Conservation (phyloP, 2,888 invertebrate genomes). For the Meta bourneti region DNA sequence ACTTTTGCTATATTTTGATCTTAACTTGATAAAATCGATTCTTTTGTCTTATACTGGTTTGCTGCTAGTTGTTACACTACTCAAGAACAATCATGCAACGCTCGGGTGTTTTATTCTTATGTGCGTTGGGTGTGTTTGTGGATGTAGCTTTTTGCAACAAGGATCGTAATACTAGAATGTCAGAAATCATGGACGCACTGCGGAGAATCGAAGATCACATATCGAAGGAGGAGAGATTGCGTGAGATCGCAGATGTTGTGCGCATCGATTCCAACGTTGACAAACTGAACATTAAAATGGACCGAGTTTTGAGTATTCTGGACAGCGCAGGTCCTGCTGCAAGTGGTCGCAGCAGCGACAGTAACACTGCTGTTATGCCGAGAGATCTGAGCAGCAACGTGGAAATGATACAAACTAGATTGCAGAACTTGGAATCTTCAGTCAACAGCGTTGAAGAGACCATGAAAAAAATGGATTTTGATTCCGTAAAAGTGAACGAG, state of each 20-base stretch:
- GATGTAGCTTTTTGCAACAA: constrained; percentile 25
- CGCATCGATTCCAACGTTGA: constrained; percentile 69
- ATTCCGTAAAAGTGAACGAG: constrained; percentile 62
- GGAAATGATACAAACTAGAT: constrained; percentile 26
- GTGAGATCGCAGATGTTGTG: constrained; percentile 62
- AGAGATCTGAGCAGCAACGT: constrained; percentile 7
- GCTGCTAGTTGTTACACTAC: background rate
- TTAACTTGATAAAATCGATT: background rate
- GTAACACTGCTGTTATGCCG: background rate
- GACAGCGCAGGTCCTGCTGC: constrained; percentile 36
- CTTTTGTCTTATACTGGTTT: background rate
- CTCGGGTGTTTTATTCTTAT: background rate
- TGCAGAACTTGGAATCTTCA: constrained; percentile 36
- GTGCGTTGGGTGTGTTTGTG: background rate
- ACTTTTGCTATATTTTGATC: background rate
- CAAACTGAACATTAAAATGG: constrained; percentile 55
- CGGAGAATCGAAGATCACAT: constrained; percentile 64
- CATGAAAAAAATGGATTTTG: constrained; percentile 51
- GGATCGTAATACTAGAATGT: constrained; percentile 33
- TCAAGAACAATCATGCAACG: background rate
- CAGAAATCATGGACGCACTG: constrained; percentile 56
- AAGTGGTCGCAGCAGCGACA: constrained; percentile 31
- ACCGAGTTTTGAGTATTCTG: constrained; percentile 51
- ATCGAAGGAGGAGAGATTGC: constrained; percentile 67
- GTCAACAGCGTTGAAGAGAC: constrained; percentile 41